phyloP scores from a whole-genome alignment of 1,140 invertebrate genomes.

The Diabrotica virgifera region DNA sequence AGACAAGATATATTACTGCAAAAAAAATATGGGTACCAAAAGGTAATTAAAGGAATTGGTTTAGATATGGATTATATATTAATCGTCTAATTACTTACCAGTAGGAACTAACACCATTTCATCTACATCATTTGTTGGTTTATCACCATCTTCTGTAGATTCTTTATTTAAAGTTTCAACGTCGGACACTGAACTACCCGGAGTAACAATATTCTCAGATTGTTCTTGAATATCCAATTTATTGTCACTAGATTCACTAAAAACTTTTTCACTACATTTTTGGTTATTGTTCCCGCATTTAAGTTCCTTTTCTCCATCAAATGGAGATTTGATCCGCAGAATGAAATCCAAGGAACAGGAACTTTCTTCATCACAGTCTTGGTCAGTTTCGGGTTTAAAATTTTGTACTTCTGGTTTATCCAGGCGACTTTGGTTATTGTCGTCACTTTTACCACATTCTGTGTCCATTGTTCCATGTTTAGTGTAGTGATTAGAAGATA shows the following conservation, averaged over 20 bases:
- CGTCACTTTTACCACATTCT: constrained; percentile 6
- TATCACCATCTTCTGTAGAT: constrained; percentile 32
- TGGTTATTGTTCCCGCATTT: constrained; percentile 3
- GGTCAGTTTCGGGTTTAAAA: neutral
- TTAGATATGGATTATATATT: no score
- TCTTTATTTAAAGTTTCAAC: constrained; percentile 10
- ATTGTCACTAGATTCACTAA: constrained; percentile 24
- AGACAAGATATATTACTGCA: no score
- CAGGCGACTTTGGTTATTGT: constrained; percentile 14
- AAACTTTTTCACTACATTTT: neutral
- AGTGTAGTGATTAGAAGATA: constrained; percentile 1
- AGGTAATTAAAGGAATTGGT: no score
- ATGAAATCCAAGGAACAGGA: constrained; percentile 30
- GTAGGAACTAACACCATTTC: constrained; percentile 43
- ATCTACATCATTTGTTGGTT: constrained; percentile 23
- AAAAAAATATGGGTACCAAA: no score
- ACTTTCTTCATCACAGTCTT: neutral
- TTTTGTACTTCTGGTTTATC: constrained; percentile 14
- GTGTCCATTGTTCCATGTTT: constrained; percentile 30
- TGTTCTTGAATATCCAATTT: constrained; percentile 19
- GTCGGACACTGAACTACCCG: constrained; percentile 6
- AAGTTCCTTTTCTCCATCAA: constrained; percentile 22
- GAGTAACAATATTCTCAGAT: neutral
- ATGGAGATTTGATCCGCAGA: constrained; percentile 31
- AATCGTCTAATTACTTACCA: constrained; percentile 30